phyloP scores from a whole-genome alignment of 23 tunicate genomes.

The Styela clava region DNA sequence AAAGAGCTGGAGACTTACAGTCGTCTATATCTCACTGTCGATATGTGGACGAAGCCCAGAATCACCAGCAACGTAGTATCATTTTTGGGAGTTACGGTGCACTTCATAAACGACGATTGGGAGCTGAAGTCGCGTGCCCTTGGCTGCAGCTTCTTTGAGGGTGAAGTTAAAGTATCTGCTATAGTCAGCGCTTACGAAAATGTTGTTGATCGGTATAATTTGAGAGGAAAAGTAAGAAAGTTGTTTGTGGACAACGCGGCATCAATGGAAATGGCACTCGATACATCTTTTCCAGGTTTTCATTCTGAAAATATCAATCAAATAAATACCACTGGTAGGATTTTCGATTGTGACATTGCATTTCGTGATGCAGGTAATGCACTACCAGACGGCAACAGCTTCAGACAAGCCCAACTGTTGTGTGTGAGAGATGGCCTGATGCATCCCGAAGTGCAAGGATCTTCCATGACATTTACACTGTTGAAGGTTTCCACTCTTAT shows the following conservation, averaged over 20 bases:
- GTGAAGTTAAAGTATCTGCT: neutral
- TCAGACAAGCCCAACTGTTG: neutral
- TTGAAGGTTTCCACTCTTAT: neutral
- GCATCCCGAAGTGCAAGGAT: neutral
- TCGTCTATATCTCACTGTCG: neutral
- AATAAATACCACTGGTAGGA: neutral
- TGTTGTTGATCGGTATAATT: neutral
- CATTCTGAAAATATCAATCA: neutral
- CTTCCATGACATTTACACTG: neutral
- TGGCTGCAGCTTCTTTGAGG: neutral
- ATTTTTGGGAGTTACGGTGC: neutral
- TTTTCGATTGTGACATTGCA: neutral
- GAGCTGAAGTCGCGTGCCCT: constrained; percentile 1
- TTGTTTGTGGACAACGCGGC: constrained; percentile 1
- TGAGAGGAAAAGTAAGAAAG: neutral
- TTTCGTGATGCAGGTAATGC: neutral
- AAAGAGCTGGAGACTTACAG: neutral
- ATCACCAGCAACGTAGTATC: neutral
- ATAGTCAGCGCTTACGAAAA: neutral
- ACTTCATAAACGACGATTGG: constrained; percentile 3
- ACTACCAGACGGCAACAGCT: neutral
- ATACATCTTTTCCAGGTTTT: neutral
- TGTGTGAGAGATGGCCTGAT: neutral
- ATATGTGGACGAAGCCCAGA: neutral
- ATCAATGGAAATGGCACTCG: neutral